Base-by-base conservation (phyloP, 2,888 invertebrate genomes). In the Miltochrista miniata region DNA sequence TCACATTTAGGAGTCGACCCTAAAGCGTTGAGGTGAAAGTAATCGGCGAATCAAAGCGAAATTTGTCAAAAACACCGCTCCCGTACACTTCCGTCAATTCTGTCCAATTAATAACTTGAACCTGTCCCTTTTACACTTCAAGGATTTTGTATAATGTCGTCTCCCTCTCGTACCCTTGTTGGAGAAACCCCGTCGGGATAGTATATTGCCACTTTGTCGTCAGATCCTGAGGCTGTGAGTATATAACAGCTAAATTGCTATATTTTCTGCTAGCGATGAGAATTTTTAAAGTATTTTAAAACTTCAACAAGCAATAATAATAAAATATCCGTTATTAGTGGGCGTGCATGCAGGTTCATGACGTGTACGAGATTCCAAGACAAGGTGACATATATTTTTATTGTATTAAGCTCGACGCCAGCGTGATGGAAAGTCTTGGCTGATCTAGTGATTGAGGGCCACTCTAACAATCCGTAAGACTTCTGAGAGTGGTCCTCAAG, bases 191-290 rank as follows among this genome's bases (percentile, higher is more conserved):
- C 89, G 90, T 80, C 72, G 91, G 87, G 90, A 87, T 82, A 74
- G 83, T 87, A 90, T 91, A 91, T 91, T 90, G 91, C 90, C 90
- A 91, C 90, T 90, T 90, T 91, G 90, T 90, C 86, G 87, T 84
- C 79, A 79, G 76, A 81, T 80, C 89, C 86, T 85, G 84, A 72
- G 87, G 85, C 87, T 83, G 84, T 31, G 11, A 11, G 31, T 87
- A 79, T 75, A 81, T 76, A 76, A 73, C 69, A 70, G 72, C 78
- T 79, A 85, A 83, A 87, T 87, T 88, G 89, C 87, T 86, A 88
- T 88, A 81, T 88, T 89, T 87, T 75, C 81, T 68, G 72, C 63
- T 70, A 69, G 43, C 35, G 37, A 31, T 36, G 68, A 77, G 68
- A 70, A 63, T 64, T 80, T 81, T 85, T 83, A 79, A 74, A 57